Base-by-base conservation (phyloP, 2,113 vertebrate genomes). In the Erythrolamprus reginae region DNA sequence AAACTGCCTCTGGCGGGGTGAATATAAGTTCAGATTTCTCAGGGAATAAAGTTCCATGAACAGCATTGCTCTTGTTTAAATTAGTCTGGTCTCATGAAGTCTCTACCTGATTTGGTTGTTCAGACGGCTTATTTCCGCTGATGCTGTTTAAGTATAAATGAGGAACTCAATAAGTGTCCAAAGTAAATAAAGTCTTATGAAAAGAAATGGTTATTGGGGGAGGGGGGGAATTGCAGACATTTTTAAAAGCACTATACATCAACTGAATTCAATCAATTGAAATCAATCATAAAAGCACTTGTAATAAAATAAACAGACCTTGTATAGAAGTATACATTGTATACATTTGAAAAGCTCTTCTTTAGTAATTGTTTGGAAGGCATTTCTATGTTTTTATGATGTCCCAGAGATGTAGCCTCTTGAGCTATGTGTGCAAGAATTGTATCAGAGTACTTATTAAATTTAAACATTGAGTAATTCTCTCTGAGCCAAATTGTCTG, bases 61-160 rank as follows among this genome's bases (percentile, higher is more conserved):
- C 56, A 91, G 56, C 42, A 58, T 91, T 58, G 56, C 90, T 87
- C 45, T 91, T 83, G 42, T 88, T 86, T 83, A 87, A 91, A 88
- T 88, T 91, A 53, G 42, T 56, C 90, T 61, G 70, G 33, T 51
- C 70, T 38, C 82, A 47, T 51, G 52, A 82, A 88, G 42, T 26
- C 86, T 88, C 52, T 51, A 61, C 86, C 90, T 88, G 86, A 61
- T 88, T 88, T 58, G 70, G 21, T 53, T 52, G 12, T 42, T 82
- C 12, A 38, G 85, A 77, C 19, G 8, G 17, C 52, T 82, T 17
- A 38, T 91, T 83, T 88, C 53, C 86, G 33, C 33, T 26, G 52
- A 48, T 82, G 90, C 65, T 65, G 55, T 50, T 90, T 38, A 61
- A 65, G 26, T 23, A 33, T 87, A 38, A 91, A 88, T 91, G 28